A percentile compares a stretch with the other conserved stretches of the same genome.
These are phyloP conservation scores for Cantharis nigra DNA, from an alignment of 2,888 invertebrate genomes.

Conservation along the genomic window DNA sequence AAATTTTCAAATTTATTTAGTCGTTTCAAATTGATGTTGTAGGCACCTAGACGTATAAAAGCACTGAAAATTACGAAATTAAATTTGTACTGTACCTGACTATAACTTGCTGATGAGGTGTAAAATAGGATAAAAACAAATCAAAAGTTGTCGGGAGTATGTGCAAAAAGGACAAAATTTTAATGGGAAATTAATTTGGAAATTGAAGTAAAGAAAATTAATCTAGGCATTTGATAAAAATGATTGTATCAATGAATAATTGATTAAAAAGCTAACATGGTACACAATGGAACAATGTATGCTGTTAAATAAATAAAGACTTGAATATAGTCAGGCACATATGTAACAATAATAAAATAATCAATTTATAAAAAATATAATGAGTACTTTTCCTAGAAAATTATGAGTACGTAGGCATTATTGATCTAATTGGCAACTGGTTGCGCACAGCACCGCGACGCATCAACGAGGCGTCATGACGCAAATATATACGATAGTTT, in stretches of 20 bases:
- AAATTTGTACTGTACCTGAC: no score
- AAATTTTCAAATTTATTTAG: no score
- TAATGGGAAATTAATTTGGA: no score
- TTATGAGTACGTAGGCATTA: conserved; percentile 22
- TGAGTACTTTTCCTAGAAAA: background rate
- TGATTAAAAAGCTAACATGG: background rate
- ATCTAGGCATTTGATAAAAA: background rate
- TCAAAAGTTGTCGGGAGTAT: no score
- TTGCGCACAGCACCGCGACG: conserved; percentile 42
- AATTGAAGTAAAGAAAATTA: background rate
- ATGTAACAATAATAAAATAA: background rate
- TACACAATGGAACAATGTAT: background rate
- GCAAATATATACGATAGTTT: conserved; percentile 40
- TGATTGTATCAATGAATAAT: background rate
- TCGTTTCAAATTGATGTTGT: no score
- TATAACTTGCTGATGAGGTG: no score
- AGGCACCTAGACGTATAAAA: no score
- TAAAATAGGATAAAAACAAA: no score
- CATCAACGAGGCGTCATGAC: conserved; percentile 42
- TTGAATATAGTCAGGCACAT: background rate
- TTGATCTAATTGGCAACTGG: conserved; percentile 46
- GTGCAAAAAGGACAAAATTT: no score
- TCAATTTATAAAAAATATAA: background rate
- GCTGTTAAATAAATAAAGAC: background rate
- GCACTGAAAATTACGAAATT: no score